Conservation (phyloP, 2,113 vertebrate genomes). For the Salminus brasiliensis region DNA sequence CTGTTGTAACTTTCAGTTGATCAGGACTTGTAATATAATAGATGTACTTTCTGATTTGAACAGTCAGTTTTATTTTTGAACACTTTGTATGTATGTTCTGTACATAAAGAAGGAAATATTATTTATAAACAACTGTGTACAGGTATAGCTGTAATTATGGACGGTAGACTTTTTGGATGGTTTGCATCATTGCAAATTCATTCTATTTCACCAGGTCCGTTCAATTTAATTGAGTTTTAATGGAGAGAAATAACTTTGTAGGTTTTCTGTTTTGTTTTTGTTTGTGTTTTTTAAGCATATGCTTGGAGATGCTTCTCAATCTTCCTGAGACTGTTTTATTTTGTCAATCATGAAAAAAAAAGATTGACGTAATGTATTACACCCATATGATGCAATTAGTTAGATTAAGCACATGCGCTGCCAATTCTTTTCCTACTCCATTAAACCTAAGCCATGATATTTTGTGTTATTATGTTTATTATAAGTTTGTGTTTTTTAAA, state of each 20-base stretch:
- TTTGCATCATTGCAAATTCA: constrained; percentile 21
- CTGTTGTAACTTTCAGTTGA: constrained; percentile 12
- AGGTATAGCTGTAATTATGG: constrained; percentile 30
- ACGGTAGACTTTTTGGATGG: constrained; percentile 18
- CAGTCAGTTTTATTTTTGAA: constrained; percentile 23
- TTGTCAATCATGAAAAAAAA: constrained; percentile 2
- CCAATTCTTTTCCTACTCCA: not conserved
- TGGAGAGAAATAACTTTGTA: not conserved
- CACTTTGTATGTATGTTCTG: constrained; percentile 48
- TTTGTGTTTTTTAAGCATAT: not conserved
- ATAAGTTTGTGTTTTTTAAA: not conserved
- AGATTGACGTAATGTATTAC: not conserved
- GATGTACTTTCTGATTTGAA: constrained; percentile 33
- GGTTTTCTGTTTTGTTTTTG: not conserved
- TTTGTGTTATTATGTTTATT: not conserved
- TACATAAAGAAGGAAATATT: constrained; percentile 52
- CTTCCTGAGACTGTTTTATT: constrained; percentile 24
- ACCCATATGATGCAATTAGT: constrained; percentile 16
- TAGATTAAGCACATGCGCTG: not conserved
- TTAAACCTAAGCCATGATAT: constrained; percentile 12
- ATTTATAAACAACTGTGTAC: constrained; percentile 54
- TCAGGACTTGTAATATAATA: constrained; percentile 18
- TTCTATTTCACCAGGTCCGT: not conserved
- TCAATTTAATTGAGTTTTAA: not conserved
- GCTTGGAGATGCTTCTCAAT: constrained; percentile 1